phyloP scores from a whole-genome alignment of 2,888 invertebrate species.

The Sinohyriopsis cumingii region DNA sequence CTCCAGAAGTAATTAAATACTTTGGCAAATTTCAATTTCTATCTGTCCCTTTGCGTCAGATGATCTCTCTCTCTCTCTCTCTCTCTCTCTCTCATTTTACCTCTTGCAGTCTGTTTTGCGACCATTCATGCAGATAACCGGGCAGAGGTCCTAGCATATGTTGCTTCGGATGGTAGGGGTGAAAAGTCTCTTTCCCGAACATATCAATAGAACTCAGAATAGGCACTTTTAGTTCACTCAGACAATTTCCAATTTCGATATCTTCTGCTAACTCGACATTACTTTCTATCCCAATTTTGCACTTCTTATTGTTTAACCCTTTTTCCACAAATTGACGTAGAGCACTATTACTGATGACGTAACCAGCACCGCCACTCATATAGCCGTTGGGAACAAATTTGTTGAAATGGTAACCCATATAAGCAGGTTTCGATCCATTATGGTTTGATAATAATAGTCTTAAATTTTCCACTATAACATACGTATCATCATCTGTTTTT shows the following conservation, averaged over 20 bases:
- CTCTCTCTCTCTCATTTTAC: too few relatives aligned
- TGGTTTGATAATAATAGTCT: conserved; percentile 88
- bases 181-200: conserved; percentile 88
- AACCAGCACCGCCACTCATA: conserved; percentile 75
- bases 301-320: conserved; percentile 74
- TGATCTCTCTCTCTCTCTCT: too few relatives aligned
- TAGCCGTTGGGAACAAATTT: conserved; percentile 67
- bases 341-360: conserved; percentile 88
- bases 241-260: conserved; percentile 91
- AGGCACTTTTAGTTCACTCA: conserved; percentile 77
- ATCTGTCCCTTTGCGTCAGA: too few relatives aligned
- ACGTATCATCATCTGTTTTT: conserved; percentile 98
- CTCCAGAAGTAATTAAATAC: too few relatives aligned
- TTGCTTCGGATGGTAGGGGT: conserved; percentile 84
- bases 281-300: conserved; percentile 74
- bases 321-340: conserved; percentile 82
- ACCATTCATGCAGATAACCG: too few relatives aligned
- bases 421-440: conserved; percentile 83
- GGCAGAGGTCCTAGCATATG: conserved; percentile 27
- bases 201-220: conserved; percentile 91
- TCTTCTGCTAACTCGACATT: conserved; percentile 83
- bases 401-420: conserved; percentile 77
- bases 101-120: too few relatives aligned
- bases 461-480: conserved; percentile 94
- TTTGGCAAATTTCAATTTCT: too few relatives aligned